These are phyloP conservation scores for Crotalus helleri DNA, from an alignment of 2,113 vertebrate species.

Conservation along the genomic window DNA sequence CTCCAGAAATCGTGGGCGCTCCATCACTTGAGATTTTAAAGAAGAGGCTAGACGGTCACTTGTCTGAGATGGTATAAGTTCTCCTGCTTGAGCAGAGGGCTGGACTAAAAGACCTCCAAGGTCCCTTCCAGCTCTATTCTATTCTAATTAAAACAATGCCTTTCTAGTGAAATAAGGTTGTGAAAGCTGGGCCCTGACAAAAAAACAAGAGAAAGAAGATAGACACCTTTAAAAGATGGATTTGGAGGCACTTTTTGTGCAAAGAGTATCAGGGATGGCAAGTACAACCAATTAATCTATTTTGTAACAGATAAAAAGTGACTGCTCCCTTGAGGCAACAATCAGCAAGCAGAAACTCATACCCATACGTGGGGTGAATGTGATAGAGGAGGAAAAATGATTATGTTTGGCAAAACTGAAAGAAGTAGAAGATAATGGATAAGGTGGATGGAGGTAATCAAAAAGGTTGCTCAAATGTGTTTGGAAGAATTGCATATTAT, in stretches of 20 bases:
- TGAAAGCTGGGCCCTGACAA: background rate
- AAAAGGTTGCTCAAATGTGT: background rate
- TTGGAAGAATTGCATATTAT: background rate
- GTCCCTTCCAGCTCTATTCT: too few species aligned
- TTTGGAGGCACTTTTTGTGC: background rate
- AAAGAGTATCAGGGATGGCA: background rate
- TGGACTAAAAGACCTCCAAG: too few species aligned
- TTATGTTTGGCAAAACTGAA: background rate
- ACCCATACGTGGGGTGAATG: background rate
- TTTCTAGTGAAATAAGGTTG: background rate
- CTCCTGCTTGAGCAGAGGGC: too few species aligned
- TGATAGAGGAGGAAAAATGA: background rate
- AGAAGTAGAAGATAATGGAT: background rate
- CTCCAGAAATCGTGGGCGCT: too few species aligned
- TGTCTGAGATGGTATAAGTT: too few species aligned
- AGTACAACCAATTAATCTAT: background rate
- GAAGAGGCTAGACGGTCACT: too few species aligned
- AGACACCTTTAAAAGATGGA: background rate
- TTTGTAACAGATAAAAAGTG: background rate
- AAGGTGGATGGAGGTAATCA: background rate
- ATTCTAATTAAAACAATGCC: background rate
- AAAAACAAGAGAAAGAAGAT: background rate
- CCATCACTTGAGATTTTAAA: too few species aligned
- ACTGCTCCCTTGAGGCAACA: background rate
- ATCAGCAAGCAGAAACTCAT: background rate